phyloP scores from a whole-genome alignment of 2,797 vertebrate species.

The Naso thynnoides region DNA sequence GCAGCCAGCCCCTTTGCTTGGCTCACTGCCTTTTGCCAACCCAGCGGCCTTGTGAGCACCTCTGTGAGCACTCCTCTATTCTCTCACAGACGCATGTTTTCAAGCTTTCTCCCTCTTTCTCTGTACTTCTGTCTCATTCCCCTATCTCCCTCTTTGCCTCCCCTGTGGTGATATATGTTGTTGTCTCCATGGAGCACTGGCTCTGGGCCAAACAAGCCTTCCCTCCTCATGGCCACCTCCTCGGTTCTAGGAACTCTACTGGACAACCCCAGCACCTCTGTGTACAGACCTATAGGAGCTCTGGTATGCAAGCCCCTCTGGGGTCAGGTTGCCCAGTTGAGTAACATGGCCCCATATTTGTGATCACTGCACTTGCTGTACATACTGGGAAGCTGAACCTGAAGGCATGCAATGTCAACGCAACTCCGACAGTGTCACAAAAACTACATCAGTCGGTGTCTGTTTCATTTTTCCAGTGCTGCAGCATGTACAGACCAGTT shows the following conservation, averaged over 20 bases:
- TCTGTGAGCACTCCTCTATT: conserved; percentile 73
- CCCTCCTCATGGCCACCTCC: conserved; percentile 69
- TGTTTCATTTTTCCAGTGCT: conserved; percentile 29
- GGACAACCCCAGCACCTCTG: conserved; percentile 74
- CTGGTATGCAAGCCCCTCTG: conserved; percentile 78
- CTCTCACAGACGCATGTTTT: conserved; percentile 74
- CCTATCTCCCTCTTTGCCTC: conserved; percentile 73
- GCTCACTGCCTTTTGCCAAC: conserved; percentile 76
- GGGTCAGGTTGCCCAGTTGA: conserved; percentile 82
- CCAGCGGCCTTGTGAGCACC: conserved; percentile 75
- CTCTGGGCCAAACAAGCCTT: conserved; percentile 74
- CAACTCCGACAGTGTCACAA: conserved; percentile 40
- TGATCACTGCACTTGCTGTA: conserved; percentile 67
- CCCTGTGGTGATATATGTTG: conserved; percentile 85
- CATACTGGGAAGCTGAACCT: conserved; percentile 37
- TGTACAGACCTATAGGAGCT: conserved; percentile 80
- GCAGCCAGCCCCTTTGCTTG: conserved; percentile 69
- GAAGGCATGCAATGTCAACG: conserved; percentile 38
- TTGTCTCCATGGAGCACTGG: conserved; percentile 85
- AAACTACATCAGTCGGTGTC: conserved; percentile 32
- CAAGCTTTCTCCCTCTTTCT: conserved; percentile 53
- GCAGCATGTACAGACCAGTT: conserved; percentile 3
- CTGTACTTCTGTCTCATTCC: conserved; percentile 63
- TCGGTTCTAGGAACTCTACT: conserved; percentile 82
- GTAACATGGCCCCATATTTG: conserved; percentile 71